phyloP scores from a whole-genome alignment of 2,888 invertebrate genomes.

The Phytoseiulus persimilis region DNA sequence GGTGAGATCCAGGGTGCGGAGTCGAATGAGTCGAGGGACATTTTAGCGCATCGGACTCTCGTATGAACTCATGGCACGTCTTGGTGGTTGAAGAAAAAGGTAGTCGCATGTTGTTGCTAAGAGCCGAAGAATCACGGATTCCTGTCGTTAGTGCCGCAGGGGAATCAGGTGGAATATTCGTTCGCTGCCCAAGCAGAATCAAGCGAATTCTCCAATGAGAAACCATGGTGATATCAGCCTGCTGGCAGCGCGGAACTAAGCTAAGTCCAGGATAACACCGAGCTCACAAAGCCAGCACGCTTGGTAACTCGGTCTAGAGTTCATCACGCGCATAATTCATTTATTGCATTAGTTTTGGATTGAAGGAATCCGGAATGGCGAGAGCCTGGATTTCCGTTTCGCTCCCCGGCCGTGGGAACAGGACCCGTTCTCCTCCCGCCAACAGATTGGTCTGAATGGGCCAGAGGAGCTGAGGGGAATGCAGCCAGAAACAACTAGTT shows the following conservation, averaged over 20 bases:
- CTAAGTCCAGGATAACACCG: neutral
- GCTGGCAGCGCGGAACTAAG: neutral
- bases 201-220: neutral
- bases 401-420: neutral
- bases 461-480: no score
- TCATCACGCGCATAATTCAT: neutral
- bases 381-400: neutral
- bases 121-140: neutral
- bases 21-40: no score
- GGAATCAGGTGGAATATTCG: neutral
- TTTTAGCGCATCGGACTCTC: no score
- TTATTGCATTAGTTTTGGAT: no score
- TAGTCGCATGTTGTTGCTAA: neutral
- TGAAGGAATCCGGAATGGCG: no score
- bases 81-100: no score
- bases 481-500: neutral
- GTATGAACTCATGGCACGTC: no score
- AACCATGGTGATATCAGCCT: neutral
- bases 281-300: neutral
- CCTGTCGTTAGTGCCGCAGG: neutral
- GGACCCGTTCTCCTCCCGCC: no score
- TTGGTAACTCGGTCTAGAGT: neutral
- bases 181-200: neutral
- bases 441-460: no score
- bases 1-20: no score